phyloP scores from a whole-genome alignment of 2,797 vertebrate genomes.

The Masticophis lateralis region DNA sequence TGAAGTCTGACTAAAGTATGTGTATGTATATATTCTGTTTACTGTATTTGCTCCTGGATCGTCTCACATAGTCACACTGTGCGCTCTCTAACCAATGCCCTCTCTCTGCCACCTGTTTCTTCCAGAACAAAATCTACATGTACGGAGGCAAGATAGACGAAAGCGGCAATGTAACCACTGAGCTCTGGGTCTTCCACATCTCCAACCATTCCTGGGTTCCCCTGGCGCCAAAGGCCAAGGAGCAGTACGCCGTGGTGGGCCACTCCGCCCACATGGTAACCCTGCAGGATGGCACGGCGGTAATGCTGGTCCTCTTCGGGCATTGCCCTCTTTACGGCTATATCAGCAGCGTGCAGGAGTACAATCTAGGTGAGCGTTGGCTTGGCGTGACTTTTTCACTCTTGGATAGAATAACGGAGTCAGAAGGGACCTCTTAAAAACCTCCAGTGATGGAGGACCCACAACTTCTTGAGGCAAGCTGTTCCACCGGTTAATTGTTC shows the following conservation, averaged over 20 bases:
- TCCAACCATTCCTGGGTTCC: conserved; percentile 86
- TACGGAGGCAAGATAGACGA: conserved; percentile 95
- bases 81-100: not conserved
- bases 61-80: no score
- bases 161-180: conserved; percentile 90
- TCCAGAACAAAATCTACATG: conserved; percentile 93
- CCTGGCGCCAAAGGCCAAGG: conserved; percentile 77
- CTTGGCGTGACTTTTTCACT: not conserved
- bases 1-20: no score
- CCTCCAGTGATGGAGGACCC: not conserved
- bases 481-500: no score
- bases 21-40: no score
- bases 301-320: conserved; percentile 94
- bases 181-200: conserved; percentile 91
- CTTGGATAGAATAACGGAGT: accelerated
- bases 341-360: conserved; percentile 92
- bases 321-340: conserved; percentile 96
- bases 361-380: conserved; percentile 80
- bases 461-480: no score
- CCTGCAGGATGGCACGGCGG: conserved; percentile 62
- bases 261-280: conserved; percentile 90
- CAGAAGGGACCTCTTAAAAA: not conserved
- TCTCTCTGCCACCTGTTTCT: not conserved
- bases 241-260: conserved; percentile 94
- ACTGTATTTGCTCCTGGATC: no score